These are phyloP conservation scores for Cyanoderma ruficeps DNA, from an alignment of 2,113 vertebrate genomes.

Conservation along the genomic window DNA sequence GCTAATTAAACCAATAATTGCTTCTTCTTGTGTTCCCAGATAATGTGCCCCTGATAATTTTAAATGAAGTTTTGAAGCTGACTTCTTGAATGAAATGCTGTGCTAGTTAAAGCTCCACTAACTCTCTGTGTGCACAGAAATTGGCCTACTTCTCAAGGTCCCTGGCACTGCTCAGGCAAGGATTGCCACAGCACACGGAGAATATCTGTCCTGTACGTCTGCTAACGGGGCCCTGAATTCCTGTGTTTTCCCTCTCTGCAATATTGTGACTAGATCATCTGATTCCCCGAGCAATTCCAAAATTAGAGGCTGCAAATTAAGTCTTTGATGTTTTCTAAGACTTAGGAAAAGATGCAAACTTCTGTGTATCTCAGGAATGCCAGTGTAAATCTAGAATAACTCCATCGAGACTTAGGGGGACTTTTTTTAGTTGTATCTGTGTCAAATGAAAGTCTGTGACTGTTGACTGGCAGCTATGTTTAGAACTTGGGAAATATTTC, in stretches of 20 bases:
- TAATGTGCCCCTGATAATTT: conserved; percentile 83
- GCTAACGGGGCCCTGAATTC: background rate
- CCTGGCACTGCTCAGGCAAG: background rate
- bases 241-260: background rate
- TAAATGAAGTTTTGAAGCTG: conserved; percentile 77
- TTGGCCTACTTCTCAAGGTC: conserved; percentile 71
- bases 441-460: background rate
- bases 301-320: conserved; percentile 34
- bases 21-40: conserved; percentile 80
- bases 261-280: background rate
- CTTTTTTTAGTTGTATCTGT: conserved; percentile 26
- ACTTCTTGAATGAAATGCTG: conserved; percentile 71
- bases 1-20: conserved; percentile 86
- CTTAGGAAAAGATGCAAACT: background rate
- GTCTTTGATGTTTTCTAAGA: background rate
- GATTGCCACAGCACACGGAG: background rate
- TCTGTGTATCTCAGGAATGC: background rate
- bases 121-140: conserved; percentile 26
- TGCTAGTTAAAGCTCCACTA: conserved; percentile 63
- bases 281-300: conserved; percentile 11
- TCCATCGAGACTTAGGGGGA: background rate
- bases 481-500: conserved; percentile 29
- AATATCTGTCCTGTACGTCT: background rate
- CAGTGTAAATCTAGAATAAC: background rate
- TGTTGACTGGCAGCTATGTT: conserved; percentile 32